Evolutionary conservation across 2,113 vertebrate species (phyloP).

Genomic region (Oreochromis niloticus): DNA sequence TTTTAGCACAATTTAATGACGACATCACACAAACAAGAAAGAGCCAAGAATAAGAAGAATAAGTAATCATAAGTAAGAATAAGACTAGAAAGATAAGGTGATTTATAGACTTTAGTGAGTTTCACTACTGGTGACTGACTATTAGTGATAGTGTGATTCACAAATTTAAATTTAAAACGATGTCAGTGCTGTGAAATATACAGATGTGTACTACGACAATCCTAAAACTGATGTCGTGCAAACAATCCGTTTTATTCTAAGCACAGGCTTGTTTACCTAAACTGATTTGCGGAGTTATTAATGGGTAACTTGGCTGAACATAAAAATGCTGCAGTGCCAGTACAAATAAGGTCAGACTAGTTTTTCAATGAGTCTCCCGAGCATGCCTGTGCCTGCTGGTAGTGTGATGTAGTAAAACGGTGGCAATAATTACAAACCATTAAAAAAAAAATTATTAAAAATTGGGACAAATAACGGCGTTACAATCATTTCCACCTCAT

Average conservation of each 20-base stretch:
- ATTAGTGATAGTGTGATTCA: not conserved
- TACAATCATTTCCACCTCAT: not conserved
- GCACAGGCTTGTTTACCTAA: not conserved
- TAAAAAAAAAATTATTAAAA: not conserved
- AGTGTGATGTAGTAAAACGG: not conserved
- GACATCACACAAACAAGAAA: not conserved
- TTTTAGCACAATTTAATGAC: slow-evolving; percentile 45
- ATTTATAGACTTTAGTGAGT: not conserved
- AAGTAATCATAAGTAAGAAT: not conserved
- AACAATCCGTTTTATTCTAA: not conserved
- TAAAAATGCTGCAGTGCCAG: not conserved
- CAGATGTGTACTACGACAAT: not conserved
- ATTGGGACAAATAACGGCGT: not conserved
- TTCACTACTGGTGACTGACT: not conserved
- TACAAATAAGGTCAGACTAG: slow-evolving; percentile 33
- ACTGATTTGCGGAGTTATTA: slow-evolving; percentile 26
- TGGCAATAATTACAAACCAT: not conserved
- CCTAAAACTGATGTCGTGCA: not conserved
- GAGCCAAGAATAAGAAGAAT: not conserved
- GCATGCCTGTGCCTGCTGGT: not conserved
- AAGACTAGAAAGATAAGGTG: not conserved
- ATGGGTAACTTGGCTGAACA: slow-evolving; percentile 29
- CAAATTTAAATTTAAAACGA: not conserved
- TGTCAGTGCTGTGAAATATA: not conserved
- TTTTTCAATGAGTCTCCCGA: slow-evolving; percentile 11